These are phyloP conservation scores for Phaethornis superciliosus DNA, from an alignment of 2,113 vertebrate species.

Conservation along the genomic window DNA sequence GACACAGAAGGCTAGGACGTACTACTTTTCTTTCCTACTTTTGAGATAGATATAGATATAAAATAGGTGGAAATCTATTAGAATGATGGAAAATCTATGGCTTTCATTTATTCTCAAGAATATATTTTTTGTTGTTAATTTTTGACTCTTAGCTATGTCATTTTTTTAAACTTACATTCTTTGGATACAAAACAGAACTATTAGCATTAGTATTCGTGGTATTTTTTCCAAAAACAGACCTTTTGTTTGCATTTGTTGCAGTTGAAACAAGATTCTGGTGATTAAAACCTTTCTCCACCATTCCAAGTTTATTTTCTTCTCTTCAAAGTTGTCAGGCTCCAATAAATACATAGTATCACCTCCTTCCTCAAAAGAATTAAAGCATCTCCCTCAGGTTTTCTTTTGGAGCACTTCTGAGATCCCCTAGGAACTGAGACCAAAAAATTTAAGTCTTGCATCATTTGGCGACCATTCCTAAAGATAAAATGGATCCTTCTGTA, in stretches of 20 bases:
- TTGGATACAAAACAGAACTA: neutral
- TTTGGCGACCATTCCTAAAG: neutral
- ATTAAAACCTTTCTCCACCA: neutral
- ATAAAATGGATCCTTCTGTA: neutral
- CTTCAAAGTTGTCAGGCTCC: neutral
- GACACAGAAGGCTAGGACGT: fast-evolving
- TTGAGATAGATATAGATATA: neutral
- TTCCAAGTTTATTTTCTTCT: neutral
- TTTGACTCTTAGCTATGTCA: neutral
- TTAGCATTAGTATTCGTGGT: neutral
- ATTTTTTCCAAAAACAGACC: neutral
- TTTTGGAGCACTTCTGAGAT: neutral
- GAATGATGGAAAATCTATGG: neutral
- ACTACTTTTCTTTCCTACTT: neutral
- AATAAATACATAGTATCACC: neutral
- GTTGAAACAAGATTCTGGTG: neutral
- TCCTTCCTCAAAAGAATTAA: neutral
- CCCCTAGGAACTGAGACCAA: neutral
- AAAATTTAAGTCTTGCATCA: neutral
- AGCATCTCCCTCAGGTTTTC: neutral
- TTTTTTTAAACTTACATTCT: neutral
- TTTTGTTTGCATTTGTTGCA: neutral
- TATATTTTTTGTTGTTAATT: neutral
- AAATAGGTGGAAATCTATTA: too few relatives aligned
- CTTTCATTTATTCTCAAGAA: neutral